Conservation (phyloP, 2,797 vertebrate genomes). For the Pseudopleuronectes americanus region DNA sequence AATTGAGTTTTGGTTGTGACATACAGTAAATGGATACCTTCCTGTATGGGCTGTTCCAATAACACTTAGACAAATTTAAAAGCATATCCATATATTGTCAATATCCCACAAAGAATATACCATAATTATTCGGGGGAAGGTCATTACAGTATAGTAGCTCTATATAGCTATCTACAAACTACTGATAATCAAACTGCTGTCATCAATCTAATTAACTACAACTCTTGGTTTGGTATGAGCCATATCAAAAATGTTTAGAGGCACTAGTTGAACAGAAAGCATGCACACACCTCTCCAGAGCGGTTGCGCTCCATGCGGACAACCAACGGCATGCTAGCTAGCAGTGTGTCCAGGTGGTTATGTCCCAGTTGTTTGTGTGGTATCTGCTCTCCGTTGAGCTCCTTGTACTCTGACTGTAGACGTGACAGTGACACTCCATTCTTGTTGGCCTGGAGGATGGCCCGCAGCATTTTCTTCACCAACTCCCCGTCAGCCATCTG, state of each 20-base stretch:
- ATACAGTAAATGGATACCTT: too few species aligned
- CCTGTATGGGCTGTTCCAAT: too few species aligned
- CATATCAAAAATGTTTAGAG: neutral
- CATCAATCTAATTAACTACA: neutral
- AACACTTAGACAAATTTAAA: too few species aligned
- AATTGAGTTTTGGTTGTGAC: too few species aligned
- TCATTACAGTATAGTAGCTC: too few species aligned
- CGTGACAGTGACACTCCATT: slow-evolving; percentile 85
- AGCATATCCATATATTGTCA: too few species aligned
- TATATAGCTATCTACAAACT: neutral
- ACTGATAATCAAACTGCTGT: neutral
- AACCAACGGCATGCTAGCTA: slow-evolving; percentile 88
- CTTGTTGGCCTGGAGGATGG: slow-evolving; percentile 89
- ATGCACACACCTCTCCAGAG: slow-evolving; percentile 87
- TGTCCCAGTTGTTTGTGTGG: slow-evolving; percentile 91
- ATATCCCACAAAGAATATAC: too few species aligned
- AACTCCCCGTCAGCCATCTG: slow-evolving; percentile 91
- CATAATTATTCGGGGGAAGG: too few species aligned
- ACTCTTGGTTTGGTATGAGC: too few species aligned
- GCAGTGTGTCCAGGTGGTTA: slow-evolving; percentile 86
- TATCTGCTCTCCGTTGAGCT: slow-evolving; percentile 91
- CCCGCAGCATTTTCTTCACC: slow-evolving; percentile 90
- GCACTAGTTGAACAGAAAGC: neutral
- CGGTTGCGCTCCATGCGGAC: slow-evolving; percentile 86
- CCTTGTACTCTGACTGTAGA: slow-evolving; percentile 90